Evolutionary conservation across 1,140 invertebrate species (phyloP), one percentile per base, ranked within the genome.

Genomic region (Bathynomus jamesi): DNA sequence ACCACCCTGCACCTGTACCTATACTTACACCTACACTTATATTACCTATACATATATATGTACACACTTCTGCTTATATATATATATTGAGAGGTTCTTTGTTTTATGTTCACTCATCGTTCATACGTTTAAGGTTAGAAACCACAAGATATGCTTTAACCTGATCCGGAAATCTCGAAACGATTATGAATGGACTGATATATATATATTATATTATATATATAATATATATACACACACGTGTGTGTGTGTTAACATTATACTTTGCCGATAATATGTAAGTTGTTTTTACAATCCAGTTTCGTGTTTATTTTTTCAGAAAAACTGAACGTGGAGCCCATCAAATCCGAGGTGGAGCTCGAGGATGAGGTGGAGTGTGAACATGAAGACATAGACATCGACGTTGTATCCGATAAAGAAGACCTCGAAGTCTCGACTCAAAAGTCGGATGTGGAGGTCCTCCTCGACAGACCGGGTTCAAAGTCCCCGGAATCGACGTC

Each of bases 321-420:
- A 17, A 77, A 77, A 69, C 67, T 77, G n/a, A 40, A 71, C 21
- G 75, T 72, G 68, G 73, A 71, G 2, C 73, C 69, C 66, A 77
- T 77, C 13, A 77, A 77, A 53, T 77, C 75, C 29, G 75, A 77
- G 60, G 75, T 73, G 21, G 75, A 77, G 32, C 67, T 77, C n/a
- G 75, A 77, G 53, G 72, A 69, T 7, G 67, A 30, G n/a, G 70
- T 27, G 3, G 70, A 74, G 29, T 71, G 69, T 46, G 71, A 71
- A 28, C 65, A 63, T 8, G 72, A 74, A 27, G 75, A 77, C 67
- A 77, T 77, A 40, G 75, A 76, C 69, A 73, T 76, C 65, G 75
- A 77, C 53, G 72, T 74, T 25, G 75, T 77, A 0, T 77, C 75
- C 2, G 75, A 77, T 27, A 71, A 74, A 28, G 75, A 77, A n/a